Evolutionary conservation across 2,797 vertebrate genomes (phyloP).

Genomic region (Squalus acanthias): DNA sequence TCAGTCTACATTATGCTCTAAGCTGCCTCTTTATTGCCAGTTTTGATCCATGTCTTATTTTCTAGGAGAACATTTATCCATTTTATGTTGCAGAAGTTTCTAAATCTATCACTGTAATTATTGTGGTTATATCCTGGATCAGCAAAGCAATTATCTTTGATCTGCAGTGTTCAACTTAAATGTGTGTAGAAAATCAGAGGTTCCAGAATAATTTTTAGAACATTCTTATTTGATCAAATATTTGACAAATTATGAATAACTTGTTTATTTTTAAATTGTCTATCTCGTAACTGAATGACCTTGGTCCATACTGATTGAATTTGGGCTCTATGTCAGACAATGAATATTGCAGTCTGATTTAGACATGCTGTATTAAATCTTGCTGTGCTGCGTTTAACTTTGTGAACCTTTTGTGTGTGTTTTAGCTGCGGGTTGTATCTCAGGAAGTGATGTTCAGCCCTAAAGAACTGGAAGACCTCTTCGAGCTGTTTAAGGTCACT

Average conservation of each 20-base stretch:
- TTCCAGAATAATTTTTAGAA: background rate
- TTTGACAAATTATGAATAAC: background rate
- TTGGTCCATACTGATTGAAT: background rate
- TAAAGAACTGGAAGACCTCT: slow-evolving; percentile 81
- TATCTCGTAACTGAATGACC: background rate
- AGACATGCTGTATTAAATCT: background rate
- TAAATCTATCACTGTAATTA: background rate
- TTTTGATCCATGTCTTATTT: background rate
- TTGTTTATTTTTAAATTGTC: background rate
- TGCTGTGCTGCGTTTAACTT: background rate
- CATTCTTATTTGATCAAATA: background rate
- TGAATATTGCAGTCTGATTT: background rate
- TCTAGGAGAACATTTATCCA: background rate
- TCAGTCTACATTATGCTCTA: background rate
- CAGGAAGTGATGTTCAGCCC: slow-evolving; percentile 80
- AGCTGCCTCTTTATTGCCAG: background rate
- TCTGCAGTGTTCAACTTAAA: background rate
- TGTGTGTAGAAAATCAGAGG: background rate
- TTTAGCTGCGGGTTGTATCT: slow-evolving; percentile 86
- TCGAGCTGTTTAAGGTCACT: slow-evolving; percentile 87
- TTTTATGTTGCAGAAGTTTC: background rate
- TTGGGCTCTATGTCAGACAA: background rate
- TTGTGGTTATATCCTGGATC: background rate
- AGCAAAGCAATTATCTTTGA: background rate
- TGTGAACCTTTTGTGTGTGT: slow-evolving; percentile 38